Conservation (phyloP, 2,888 invertebrate genomes). For the Drosophila prostipennis region DNA sequence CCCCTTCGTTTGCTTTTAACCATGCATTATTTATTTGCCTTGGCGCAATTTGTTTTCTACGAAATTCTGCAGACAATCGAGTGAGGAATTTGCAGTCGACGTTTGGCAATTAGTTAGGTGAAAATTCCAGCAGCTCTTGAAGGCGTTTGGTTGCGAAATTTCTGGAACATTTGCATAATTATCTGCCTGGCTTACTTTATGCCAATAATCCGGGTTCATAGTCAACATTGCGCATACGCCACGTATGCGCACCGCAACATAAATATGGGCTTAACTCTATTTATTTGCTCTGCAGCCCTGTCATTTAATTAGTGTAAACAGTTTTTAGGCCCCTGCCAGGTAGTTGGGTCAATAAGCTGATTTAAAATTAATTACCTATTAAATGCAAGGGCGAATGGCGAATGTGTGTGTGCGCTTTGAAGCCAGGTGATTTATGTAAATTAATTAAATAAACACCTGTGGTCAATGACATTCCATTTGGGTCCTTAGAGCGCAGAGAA, state of each 20-base stretch:
- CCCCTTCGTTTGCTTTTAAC: slow-evolving; percentile 19
- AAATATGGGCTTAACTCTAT: slow-evolving; percentile 20
- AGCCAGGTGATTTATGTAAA: slow-evolving; percentile 44
- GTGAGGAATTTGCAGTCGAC: slow-evolving; percentile 34
- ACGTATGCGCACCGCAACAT: slow-evolving; percentile 35
- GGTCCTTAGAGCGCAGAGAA: background rate
- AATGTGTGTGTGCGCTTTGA: slow-evolving; percentile 7
- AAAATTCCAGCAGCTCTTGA: slow-evolving; percentile 17
- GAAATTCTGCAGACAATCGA: slow-evolving; percentile 42
- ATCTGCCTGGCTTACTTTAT: slow-evolving; percentile 12
- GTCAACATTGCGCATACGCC: slow-evolving; percentile 49
- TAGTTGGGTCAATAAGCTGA: slow-evolving; percentile 40
- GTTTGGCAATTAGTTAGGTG: slow-evolving; percentile 34
- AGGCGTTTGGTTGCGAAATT: background rate
- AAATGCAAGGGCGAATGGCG: slow-evolving; percentile 14
- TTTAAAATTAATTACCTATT: slow-evolving; percentile 50
- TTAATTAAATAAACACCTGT: slow-evolving; percentile 56
- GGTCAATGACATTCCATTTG: slow-evolving; percentile 10
- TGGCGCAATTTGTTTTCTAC: slow-evolving; percentile 44
- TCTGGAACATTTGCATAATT: slow-evolving; percentile 11
- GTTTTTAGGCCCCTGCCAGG: slow-evolving; percentile 16
- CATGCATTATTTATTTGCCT: slow-evolving; percentile 54
- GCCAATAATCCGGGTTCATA: slow-evolving; percentile 11
- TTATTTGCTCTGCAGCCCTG: slow-evolving; percentile 27
- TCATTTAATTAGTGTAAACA: slow-evolving; percentile 53